Evolutionary conservation across 2,113 vertebrate genomes (phyloP).

Genomic region (Butastur rufipennis): DNA sequence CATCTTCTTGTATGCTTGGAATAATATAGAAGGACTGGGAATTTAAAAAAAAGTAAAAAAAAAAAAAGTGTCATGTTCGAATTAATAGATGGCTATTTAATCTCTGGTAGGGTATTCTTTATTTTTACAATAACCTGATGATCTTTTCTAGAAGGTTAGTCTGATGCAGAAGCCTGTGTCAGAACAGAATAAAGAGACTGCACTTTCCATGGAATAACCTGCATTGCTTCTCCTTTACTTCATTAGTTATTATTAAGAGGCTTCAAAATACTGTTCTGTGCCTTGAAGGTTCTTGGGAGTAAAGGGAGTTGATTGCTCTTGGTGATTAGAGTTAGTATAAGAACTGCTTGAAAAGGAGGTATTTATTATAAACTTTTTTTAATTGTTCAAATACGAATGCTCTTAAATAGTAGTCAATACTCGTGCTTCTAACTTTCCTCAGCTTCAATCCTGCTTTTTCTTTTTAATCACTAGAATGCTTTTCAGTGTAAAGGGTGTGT

Average conservation of each 20-base stretch:
- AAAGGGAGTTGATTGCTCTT: background rate
- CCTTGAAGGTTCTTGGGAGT: background rate
- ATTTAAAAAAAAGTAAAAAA: background rate
- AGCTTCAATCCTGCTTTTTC: background rate
- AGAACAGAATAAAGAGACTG: background rate
- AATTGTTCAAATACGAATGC: background rate
- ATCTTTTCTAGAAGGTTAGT: background rate
- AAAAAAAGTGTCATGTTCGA: accelerated
- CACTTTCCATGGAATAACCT: background rate
- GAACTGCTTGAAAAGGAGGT: background rate
- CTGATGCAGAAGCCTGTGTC: background rate
- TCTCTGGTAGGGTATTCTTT: background rate
- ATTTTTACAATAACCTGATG: background rate
- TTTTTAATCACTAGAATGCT: background rate
- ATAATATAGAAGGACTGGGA: background rate
- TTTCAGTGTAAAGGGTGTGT: background rate
- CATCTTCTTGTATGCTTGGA: background rate
- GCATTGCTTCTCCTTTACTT: background rate
- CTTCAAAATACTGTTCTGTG: background rate
- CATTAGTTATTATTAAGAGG: background rate
- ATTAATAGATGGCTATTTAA: background rate
- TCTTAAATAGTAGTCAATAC: background rate
- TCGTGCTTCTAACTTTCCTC: background rate
- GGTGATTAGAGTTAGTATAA: background rate
- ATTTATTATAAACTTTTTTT: background rate